Evolutionary conservation across 2,888 invertebrate genomes (phyloP).

Genomic region (Octonoba sinensis): DNA sequence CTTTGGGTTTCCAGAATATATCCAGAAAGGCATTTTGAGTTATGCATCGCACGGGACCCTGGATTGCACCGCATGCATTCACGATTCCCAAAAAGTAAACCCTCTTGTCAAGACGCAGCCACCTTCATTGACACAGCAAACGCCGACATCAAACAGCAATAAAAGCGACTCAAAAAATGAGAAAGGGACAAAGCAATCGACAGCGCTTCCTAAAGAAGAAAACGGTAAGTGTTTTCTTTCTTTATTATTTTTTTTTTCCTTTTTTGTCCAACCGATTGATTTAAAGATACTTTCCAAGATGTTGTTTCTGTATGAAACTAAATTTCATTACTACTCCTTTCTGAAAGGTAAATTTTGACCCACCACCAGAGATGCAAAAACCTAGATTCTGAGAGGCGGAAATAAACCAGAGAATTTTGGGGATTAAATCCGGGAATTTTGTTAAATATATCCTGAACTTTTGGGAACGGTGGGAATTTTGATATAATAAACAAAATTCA

Average conservation of each 20-base stretch:
- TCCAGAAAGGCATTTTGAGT: constrained; percentile 17
- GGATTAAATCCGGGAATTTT: no score
- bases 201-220: not conserved
- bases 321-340: no score
- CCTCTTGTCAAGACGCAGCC: not conserved
- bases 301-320: no score
- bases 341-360: no score
- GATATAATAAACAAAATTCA: no score
- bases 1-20: constrained; percentile 21
- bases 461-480: no score
- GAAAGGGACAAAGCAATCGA: not conserved
- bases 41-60: constrained; percentile 7
- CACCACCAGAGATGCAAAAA: no score
- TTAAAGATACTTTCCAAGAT: no score
- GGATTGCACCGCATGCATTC: not conserved
- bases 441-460: no score
- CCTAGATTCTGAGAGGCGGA: no score
- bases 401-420: no score
- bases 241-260: not conserved
- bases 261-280: no score
- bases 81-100: not conserved
- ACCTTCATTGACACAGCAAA: not conserved
- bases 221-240: constrained; percentile 21
- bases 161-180: not conserved
- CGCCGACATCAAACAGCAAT: not conserved